Evolutionary conservation across 2,888 invertebrate genomes (phyloP), one percentile per base, ranked within the genome.

Genomic region (Blastobasis adustella): DNA sequence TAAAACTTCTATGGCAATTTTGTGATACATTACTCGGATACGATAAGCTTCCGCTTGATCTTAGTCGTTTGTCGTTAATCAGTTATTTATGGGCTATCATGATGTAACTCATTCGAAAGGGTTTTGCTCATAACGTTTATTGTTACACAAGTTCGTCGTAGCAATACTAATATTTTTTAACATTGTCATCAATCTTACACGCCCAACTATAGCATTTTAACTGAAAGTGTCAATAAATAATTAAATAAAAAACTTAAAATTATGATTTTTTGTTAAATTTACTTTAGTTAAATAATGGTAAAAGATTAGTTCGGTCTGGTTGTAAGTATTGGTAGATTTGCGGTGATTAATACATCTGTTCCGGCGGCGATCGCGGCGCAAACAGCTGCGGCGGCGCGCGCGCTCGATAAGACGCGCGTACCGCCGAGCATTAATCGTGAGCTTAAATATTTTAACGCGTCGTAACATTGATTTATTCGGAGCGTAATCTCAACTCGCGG

Each of bases 361-460:
- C 58, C 60, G 58, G 60, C 58, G 64, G 73, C 70, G 62, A 70
- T 66, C 66, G 58, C 56, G 53, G 42, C 41, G 10, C 40, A 38
- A 8, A 10, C 42, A 42, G 60, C 65, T 66, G 63, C 57, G 60
- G 64, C 66, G 65, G 71, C 66, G 69, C 66, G 67, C 67, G 68
- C 42, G 64, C 70, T 71, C 76, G 78, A 77, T 79, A 80, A 82
- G 76, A 72, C 73, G 71, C 69, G 69, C 69, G 73, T 74, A 73
- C 74, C 76, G 66, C 70, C 72, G 71, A 66, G 76, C 84, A 86
- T 86, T 87, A 86, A 86, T 85, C 86, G 84, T 79, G 75, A 79
- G 82, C 83, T 87, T 87, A 84, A 86, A 88, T 85, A 86, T 87
- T 88, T 86, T 85, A 87, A 87, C 86, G 82, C 86, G 82, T 82